These are phyloP conservation scores for Gerris lacustris DNA, from an alignment of 2,888 invertebrate species.

Conservation along the genomic window DNA sequence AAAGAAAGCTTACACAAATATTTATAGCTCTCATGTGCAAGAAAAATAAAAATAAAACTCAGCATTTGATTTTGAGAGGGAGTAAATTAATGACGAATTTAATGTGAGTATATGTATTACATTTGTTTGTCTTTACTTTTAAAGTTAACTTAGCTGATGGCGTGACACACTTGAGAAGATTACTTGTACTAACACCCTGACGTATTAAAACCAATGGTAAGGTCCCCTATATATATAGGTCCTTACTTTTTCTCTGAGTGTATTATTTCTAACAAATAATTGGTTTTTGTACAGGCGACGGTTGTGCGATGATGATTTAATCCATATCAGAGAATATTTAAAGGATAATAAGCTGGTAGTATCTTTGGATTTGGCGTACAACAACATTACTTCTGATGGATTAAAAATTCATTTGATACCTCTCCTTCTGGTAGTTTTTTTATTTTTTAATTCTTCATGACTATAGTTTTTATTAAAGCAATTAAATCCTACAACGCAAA, in stretches of 20 bases:
- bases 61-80: background rate
- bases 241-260: background rate
- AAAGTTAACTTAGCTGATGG: too few relatives aligned
- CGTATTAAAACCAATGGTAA: background rate
- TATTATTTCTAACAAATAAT: background rate
- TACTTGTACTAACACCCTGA: background rate
- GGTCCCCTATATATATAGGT: background rate
- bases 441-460: background rate
- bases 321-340: background rate
- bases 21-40: background rate
- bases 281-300: background rate
- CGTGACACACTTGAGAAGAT: background rate
- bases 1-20: background rate
- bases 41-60: background rate
- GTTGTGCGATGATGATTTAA: background rate
- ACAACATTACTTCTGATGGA: background rate
- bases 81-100: background rate
- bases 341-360: background rate
- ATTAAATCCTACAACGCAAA: too few relatives aligned
- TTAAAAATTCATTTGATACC: background rate
- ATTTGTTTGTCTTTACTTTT: too few relatives aligned
- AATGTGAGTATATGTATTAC: background rate
- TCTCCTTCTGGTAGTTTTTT: background rate
- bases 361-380: background rate
- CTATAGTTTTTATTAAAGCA: too few relatives aligned